Evolutionary conservation across 2,888 invertebrate genomes (phyloP).

Genomic region (Ophion obscuratus): DNA sequence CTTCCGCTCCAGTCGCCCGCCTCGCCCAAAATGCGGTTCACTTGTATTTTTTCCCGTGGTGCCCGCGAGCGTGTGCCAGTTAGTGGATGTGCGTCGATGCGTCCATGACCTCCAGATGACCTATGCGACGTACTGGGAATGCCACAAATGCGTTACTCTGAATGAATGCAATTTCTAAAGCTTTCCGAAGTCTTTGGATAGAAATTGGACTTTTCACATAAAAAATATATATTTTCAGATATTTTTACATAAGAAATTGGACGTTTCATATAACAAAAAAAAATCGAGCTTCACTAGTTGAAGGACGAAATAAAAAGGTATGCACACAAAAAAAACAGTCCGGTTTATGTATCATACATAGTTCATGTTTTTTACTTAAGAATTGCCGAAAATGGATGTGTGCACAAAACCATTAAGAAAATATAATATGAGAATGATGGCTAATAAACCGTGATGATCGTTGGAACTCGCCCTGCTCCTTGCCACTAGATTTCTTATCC

Average conservation of each 20-base stretch:
- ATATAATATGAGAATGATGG: slow-evolving; percentile 29
- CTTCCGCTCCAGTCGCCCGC: too few relatives aligned
- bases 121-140: background rate
- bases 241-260: too few relatives aligned
- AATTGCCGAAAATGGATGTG: background rate
- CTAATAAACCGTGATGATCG: background rate
- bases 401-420: background rate
- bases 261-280: too few relatives aligned
- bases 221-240: too few relatives aligned
- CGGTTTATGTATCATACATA: background rate
- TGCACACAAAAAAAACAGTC: background rate
- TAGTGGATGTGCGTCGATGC: too few relatives aligned
- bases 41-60: too few relatives aligned
- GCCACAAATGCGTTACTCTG: background rate
- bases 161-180: background rate
- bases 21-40: too few relatives aligned
- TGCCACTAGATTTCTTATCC: slow-evolving; percentile 73
- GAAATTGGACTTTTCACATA: too few relatives aligned
- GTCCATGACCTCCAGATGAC: too few relatives aligned
- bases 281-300: too few relatives aligned
- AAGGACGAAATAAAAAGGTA: too few relatives aligned
- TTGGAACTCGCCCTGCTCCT: slow-evolving; percentile 58
- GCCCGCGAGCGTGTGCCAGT: too few relatives aligned
- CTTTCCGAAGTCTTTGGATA: background rate
- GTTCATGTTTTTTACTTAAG: background rate